Conservation (phyloP, 2,113 vertebrate genomes). For the Ranitomeya imitator region DNA sequence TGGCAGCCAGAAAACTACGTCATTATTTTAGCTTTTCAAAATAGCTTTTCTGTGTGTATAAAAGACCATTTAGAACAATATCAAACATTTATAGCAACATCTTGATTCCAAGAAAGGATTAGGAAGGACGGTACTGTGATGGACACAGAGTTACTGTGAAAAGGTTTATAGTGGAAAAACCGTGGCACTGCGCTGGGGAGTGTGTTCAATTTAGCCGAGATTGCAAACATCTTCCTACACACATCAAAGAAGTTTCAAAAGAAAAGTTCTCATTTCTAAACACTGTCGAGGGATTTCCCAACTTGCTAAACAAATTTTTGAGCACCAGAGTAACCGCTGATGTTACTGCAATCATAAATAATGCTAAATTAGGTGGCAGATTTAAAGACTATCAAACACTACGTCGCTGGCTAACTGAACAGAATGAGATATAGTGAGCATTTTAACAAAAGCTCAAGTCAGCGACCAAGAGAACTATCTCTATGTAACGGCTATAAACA, state of each 20-base stretch:
- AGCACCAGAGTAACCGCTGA: neutral
- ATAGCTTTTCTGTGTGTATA: constrained; percentile 59
- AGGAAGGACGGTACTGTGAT: constrained; percentile 61
- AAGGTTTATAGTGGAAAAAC: constrained; percentile 63
- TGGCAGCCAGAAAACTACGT: constrained; percentile 62
- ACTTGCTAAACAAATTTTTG: neutral
- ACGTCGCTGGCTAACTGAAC: neutral
- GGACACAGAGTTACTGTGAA: constrained; percentile 63
- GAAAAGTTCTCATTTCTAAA: constrained; percentile 3
- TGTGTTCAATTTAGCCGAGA: constrained; percentile 58
- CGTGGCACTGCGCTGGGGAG: constrained; percentile 55
- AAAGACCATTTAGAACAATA: constrained; percentile 66
- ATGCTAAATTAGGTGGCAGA: neutral
- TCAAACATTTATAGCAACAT: constrained; percentile 61
- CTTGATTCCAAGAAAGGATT: constrained; percentile 63
- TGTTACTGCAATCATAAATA: neutral
- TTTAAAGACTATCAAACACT: neutral
- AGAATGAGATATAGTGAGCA: constrained; percentile 2
- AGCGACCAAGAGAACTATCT: neutral
- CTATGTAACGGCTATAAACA: constrained; percentile 29
- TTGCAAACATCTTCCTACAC: constrained; percentile 61
- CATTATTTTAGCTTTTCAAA: constrained; percentile 65
- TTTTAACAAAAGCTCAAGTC: neutral
- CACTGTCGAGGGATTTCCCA: neutral
- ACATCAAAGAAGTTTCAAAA: constrained; percentile 61